Evolutionary conservation across 1,140 invertebrate genomes (phyloP).

Genomic region (Kradibia gibbosae): DNA sequence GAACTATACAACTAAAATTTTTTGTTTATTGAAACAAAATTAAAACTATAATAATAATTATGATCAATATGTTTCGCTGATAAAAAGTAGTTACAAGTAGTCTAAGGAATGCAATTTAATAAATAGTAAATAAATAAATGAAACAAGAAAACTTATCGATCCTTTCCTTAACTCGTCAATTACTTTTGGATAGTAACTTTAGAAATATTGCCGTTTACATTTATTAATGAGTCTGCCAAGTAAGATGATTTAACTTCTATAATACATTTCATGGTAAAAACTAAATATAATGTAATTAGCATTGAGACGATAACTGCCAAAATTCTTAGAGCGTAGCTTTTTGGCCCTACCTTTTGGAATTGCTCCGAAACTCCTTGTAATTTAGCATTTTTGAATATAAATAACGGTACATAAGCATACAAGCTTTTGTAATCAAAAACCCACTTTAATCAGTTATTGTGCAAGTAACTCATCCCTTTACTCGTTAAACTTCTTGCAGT

Average conservation of each 20-base stretch:
- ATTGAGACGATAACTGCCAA: constrained; percentile 76
- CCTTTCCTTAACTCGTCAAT: constrained; percentile 15
- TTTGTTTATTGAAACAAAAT: too few relatives aligned
- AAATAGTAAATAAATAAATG: background rate
- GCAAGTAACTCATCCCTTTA: background rate
- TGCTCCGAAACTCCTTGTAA: constrained; percentile 75
- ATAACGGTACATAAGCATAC: constrained; percentile 73
- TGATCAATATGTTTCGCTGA: too few relatives aligned
- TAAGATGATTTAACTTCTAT: constrained; percentile 78
- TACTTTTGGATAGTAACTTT: constrained; percentile 78
- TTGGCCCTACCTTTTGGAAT: constrained; percentile 77
- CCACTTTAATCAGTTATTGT: background rate
- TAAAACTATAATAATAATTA: too few relatives aligned
- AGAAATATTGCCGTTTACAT: constrained; percentile 82
- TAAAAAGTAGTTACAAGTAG: too few relatives aligned
- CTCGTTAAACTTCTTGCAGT: background rate
- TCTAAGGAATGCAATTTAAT: background rate
- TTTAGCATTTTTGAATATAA: constrained; percentile 77
- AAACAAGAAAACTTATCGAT: background rate
- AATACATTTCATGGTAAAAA: constrained; percentile 82
- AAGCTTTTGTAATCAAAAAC: background rate
- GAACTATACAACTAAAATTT: too few relatives aligned
- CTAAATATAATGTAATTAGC: constrained; percentile 74
- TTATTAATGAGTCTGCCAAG: constrained; percentile 81
- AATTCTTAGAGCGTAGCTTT: constrained; percentile 80